Evolutionary conservation across 2,113 vertebrate species (phyloP), one percentile per base, ranked within the genome.

Genomic region (Ptychochromis oligacanthus): DNA sequence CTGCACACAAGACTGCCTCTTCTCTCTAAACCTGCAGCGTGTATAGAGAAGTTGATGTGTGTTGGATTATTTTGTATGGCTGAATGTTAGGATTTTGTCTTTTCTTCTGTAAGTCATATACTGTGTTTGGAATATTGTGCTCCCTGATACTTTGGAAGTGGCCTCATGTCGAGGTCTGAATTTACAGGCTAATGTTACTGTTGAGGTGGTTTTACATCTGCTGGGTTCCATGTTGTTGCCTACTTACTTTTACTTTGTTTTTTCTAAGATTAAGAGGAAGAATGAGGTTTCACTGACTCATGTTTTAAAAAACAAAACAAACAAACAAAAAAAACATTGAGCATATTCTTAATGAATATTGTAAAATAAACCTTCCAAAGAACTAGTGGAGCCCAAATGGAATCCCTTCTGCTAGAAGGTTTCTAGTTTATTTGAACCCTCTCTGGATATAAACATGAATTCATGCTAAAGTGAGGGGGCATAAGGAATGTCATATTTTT

Each of bases 171-270:
- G 75, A 94, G 94, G 94, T 81, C 87, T 77, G 70, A 85, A 90
- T 89, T 94, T 88, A 91, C 90, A 92, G 92, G 91, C 89, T 93
- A 89, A 93, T 91, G 94, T 95, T 94, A 95, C 92, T 93, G 93
- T 93, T 94, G 91, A 96, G 95, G 95, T 96, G 95, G 95, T 96
- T 96, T 95, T 95, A 96, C 96, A 96, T 96, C 95, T 96, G 94
- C 94, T 94, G 94, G 92, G 95, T 94, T 94, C 92, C 92, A 94
- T 94, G 93, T 94, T 87, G 91, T 82, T 89, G 92, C 91, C 90
- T 91, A 91, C 92, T 94, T n/a, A n/a, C n/a, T 95, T 95, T 92
- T 89, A 87, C 86, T 92, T 93, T 91, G 75, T 88, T 93, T 92
- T 92, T 93, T 92, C 86, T 89, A 93, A 92, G 85, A 89, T 82